Conservation (phyloP, 2,888 invertebrate genomes). For the Cecidostiba fungosa region DNA sequence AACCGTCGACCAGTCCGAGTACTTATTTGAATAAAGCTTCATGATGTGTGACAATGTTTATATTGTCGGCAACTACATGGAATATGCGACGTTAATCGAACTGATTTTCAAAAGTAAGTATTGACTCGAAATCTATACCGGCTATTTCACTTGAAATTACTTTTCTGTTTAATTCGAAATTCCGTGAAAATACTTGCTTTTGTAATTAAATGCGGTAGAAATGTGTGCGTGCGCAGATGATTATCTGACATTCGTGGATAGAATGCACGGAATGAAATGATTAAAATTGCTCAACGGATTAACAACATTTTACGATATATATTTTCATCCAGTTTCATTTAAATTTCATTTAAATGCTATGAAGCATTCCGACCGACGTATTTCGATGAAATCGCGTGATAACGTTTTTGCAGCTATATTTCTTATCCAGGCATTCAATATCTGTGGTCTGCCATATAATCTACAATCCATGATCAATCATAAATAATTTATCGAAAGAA, state of each 20-base stretch:
- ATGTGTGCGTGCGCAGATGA: not conserved
- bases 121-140: too few species aligned
- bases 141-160: not conserved
- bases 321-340: not conserved
- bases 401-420: not conserved
- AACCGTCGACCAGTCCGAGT: not conserved
- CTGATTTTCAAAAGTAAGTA: not conserved
- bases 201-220: not conserved
- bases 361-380: not conserved
- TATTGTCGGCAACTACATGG: not conserved
- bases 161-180: not conserved
- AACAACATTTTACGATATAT: not conserved
- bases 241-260: not conserved
- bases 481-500: not conserved
- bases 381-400: not conserved
- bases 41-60: not conserved
- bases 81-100: not conserved
- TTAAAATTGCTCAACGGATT: not conserved
- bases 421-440: not conserved
- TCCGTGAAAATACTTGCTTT: not conserved
- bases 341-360: not conserved
- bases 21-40: constrained; percentile 11
- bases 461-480: not conserved
- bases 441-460: not conserved
- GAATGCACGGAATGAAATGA: not conserved